Conservation (phyloP, 1,140 invertebrate genomes). For the Platorchestia sp. region DNA sequence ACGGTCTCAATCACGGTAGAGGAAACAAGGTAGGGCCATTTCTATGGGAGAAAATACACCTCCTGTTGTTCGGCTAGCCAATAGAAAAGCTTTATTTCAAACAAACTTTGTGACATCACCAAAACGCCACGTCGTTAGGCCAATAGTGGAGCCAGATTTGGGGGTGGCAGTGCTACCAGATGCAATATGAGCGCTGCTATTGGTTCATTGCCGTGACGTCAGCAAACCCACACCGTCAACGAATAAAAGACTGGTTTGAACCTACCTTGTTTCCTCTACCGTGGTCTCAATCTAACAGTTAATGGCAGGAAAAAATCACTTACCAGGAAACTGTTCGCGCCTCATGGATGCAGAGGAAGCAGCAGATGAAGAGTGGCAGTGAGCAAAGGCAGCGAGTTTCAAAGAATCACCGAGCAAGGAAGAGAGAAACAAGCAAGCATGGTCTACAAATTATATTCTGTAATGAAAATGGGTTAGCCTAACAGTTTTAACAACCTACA, state of each 20-base stretch:
- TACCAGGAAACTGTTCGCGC: background rate
- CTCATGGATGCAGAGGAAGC: too few species aligned
- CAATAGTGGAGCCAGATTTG: background rate
- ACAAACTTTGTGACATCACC: too few species aligned
- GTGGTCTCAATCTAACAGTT: background rate
- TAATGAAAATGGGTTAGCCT: background rate
- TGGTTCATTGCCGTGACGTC: too few species aligned
- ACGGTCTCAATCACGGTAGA: too few species aligned
- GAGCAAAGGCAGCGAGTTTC: background rate
- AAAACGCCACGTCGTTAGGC: background rate
- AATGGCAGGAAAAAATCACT: background rate
- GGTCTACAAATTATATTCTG: background rate
- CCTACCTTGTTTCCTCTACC: background rate
- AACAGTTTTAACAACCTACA: background rate
- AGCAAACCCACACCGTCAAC: background rate
- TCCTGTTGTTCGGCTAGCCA: too few species aligned
- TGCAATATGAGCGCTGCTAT: too few species aligned
- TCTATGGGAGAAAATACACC: too few species aligned
- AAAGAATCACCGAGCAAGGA: background rate
- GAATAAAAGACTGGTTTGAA: background rate
- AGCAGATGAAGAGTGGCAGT: background rate
- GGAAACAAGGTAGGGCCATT: too few species aligned
- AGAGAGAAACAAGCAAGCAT: background rate
- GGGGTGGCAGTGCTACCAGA: too few species aligned
- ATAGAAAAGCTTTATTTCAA: too few species aligned